phyloP scores from a whole-genome alignment of 2,113 vertebrate genomes.

The Mastomys natalensis region DNA sequence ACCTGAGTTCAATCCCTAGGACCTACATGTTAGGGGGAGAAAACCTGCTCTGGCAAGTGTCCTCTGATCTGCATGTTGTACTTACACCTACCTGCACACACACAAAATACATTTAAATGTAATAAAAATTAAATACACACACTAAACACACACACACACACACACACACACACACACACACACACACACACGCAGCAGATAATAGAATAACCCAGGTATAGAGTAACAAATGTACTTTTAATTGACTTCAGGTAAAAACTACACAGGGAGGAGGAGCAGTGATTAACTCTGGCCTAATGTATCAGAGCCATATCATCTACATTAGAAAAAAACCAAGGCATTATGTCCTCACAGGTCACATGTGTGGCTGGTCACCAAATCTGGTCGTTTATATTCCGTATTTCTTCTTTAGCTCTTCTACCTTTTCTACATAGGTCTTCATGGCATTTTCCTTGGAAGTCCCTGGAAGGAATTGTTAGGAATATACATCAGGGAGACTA shows the following conservation, averaged over 20 bases:
- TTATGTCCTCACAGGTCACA: conserved; percentile 54
- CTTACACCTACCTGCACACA: too few species aligned
- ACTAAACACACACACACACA: too few species aligned
- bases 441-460: conserved; percentile 92
- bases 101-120: not conserved
- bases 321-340: conserved; percentile 83
- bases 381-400: conserved; percentile 88
- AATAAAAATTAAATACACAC: not conserved
- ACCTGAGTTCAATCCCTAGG: not conserved
- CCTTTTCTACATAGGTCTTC: conserved; percentile 92
- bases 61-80: not conserved
- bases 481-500: not conserved
- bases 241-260: conserved; percentile 82
- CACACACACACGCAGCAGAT: not conserved
- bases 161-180: too few species aligned
- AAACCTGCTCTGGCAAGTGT: not conserved
- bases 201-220: not conserved
- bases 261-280: conserved; percentile 58
- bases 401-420: conserved; percentile 93
- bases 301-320: conserved; percentile 16
- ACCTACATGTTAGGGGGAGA: not conserved
- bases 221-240: conserved; percentile 86
- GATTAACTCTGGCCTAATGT: conserved; percentile 56
- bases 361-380: conserved; percentile 11
- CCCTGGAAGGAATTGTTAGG: conserved; percentile 84